Conservation (phyloP, 1,140 invertebrate species). For the Aphelenchoides besseyi region DNA sequence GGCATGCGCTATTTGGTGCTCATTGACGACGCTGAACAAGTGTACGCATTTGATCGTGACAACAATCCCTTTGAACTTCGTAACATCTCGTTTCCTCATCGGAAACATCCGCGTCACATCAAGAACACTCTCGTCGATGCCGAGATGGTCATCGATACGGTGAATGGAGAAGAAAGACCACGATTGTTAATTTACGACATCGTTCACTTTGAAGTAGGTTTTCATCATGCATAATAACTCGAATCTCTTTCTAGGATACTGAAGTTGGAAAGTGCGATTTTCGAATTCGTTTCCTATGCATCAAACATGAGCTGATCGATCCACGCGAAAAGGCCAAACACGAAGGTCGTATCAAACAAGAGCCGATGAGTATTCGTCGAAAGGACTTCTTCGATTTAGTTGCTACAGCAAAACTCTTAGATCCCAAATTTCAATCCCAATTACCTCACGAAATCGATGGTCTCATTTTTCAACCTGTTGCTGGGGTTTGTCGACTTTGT, state of each 20-base stretch:
- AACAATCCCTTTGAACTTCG: conserved; percentile 85
- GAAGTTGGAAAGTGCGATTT: conserved; percentile 78
- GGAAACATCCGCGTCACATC: conserved; percentile 68
- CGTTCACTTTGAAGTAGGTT: conserved; percentile 73
- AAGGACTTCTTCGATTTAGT: conserved; percentile 70
- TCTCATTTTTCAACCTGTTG: conserved; percentile 89
- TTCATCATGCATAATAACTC: neutral
- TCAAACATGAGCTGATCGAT: conserved; percentile 71
- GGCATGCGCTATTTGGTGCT: conserved; percentile 97
- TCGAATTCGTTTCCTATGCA: conserved; percentile 74
- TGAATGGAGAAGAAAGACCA: conserved; percentile 71
- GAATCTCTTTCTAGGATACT: conserved; percentile 65
- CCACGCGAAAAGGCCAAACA: conserved; percentile 74
- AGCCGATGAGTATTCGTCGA: conserved; percentile 70
- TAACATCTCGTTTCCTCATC: conserved; percentile 75
- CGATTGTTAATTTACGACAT: conserved; percentile 94
- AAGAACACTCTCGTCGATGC: conserved; percentile 80
- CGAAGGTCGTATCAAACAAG: conserved; percentile 71
- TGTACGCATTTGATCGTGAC: conserved; percentile 92
- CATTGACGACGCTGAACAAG: conserved; percentile 76
- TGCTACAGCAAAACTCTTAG: conserved; percentile 72
- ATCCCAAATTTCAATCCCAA: conserved; percentile 79
- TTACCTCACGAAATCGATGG: conserved; percentile 93
- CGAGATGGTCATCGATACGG: conserved; percentile 91
- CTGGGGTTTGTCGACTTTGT: conserved; percentile 65